These are phyloP conservation scores for Muricea muricata DNA, from an alignment of 92 coral and sea anemone genomes.

Conservation along the genomic window DNA sequence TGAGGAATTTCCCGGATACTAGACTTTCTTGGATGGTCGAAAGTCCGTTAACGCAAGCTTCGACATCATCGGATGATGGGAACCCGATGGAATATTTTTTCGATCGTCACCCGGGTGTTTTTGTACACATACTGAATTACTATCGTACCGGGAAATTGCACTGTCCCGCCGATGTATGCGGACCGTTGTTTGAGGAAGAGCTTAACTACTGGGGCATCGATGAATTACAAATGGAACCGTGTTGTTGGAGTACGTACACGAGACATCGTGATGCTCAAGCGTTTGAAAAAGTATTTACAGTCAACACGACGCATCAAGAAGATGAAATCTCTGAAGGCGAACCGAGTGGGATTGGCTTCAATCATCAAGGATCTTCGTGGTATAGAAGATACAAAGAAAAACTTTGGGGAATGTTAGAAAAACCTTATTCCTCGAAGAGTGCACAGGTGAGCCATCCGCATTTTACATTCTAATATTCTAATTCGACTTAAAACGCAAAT, in stretches of 20 bases:
- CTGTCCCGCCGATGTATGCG: constrained; percentile 97
- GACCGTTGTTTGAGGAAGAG: constrained; percentile 97
- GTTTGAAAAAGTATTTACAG: constrained; percentile 90
- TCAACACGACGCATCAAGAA: constrained; percentile 71
- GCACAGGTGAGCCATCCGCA: constrained; percentile 87
- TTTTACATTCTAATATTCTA: not conserved
- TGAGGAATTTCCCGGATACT: constrained; percentile 93
- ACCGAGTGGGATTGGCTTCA: constrained; percentile 62
- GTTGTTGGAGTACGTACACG: constrained; percentile 99
- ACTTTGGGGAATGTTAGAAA: constrained; percentile 90
- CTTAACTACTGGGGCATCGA: constrained; percentile 97
- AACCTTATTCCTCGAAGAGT: constrained; percentile 93
- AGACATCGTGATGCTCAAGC: constrained; percentile 97
- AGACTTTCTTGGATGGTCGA: constrained; percentile 98
- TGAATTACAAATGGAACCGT: constrained; percentile 98
- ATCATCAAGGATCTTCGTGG: constrained; percentile 33
- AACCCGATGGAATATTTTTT: constrained; percentile 76
- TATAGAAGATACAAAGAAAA: constrained; percentile 57
- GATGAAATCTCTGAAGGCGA: constrained; percentile 84
- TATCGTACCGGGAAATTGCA: constrained; percentile 98
- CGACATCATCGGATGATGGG: constrained; percentile 15
- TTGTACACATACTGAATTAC: constrained; percentile 87
- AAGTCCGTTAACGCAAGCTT: constrained; percentile 78
- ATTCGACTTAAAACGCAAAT: not conserved
- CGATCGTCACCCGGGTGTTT: constrained; percentile 96